Conservation (phyloP, 2,113 vertebrate genomes). For the Eudyptes chrysolophus region DNA sequence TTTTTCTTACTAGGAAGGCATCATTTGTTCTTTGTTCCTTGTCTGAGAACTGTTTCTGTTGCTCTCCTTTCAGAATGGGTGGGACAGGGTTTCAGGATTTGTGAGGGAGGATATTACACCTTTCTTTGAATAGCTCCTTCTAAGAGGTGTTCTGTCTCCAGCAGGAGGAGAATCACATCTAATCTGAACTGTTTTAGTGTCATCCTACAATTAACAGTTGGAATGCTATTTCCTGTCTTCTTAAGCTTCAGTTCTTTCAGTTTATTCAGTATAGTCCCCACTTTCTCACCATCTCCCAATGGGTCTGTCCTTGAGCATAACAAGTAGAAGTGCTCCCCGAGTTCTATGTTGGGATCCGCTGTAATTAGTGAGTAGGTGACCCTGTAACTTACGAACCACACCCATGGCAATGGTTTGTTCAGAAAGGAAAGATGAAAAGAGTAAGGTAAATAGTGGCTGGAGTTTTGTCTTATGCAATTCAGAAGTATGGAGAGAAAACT, state of each 20-base stretch:
- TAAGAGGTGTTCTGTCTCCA: background rate
- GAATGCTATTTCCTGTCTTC: background rate
- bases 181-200: background rate
- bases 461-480: background rate
- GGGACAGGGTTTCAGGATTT: background rate
- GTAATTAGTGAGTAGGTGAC: background rate
- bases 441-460: background rate
- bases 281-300: background rate
- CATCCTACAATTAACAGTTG: background rate
- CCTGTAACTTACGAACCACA: background rate
- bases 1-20: background rate
- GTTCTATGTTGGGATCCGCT: background rate
- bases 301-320: background rate
- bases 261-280: background rate
- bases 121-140: background rate
- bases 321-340: background rate
- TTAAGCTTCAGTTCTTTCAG: background rate
- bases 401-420: background rate
- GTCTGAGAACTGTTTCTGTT: background rate
- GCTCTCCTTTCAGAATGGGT: background rate
- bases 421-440: background rate
- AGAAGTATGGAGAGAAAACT: background rate
- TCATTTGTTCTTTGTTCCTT: background rate
- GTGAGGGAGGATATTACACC: background rate
- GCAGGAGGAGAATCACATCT: background rate